Evolutionary conservation across 2,888 invertebrate species (phyloP).

Genomic region (Rotaria macrura): DNA sequence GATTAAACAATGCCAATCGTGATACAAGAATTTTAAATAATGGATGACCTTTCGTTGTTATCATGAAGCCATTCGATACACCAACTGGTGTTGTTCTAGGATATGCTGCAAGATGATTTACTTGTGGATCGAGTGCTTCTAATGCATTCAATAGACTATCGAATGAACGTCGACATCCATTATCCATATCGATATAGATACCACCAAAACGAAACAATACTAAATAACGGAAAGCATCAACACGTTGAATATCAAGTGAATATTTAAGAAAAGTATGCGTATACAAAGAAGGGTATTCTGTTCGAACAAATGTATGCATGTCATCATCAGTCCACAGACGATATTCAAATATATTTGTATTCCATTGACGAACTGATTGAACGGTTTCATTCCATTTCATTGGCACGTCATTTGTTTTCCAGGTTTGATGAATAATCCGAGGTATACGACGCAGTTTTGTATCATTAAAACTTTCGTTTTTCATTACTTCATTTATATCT

Average conservation of each 20-base stretch:
- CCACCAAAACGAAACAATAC: not conserved
- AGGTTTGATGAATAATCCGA: not conserved
- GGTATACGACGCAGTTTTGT: not conserved
- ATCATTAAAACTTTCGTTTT: not conserved
- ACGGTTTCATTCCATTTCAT: not conserved
- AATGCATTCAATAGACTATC: not conserved
- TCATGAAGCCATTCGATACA: constrained; percentile 16
- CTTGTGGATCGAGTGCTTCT: not conserved
- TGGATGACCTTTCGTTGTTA: not conserved
- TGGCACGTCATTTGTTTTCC: not conserved
- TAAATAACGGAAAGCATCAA: not conserved
- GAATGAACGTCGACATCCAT: not conserved
- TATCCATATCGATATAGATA: constrained; percentile 19
- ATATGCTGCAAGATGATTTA: not conserved
- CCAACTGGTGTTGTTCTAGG: not conserved
- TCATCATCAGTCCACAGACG: not conserved
- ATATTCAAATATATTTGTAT: not conserved
- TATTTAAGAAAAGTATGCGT: not conserved
- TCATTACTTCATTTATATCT: not conserved
- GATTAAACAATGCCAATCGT: not conserved
- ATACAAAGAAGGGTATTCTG: not conserved
- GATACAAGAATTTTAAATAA: not conserved
- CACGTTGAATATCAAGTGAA: not conserved
- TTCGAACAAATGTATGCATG: not conserved
- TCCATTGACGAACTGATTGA: not conserved